Evolutionary conservation across 2,888 invertebrate species (phyloP).

Genomic region (Drosophila anomelani): DNA sequence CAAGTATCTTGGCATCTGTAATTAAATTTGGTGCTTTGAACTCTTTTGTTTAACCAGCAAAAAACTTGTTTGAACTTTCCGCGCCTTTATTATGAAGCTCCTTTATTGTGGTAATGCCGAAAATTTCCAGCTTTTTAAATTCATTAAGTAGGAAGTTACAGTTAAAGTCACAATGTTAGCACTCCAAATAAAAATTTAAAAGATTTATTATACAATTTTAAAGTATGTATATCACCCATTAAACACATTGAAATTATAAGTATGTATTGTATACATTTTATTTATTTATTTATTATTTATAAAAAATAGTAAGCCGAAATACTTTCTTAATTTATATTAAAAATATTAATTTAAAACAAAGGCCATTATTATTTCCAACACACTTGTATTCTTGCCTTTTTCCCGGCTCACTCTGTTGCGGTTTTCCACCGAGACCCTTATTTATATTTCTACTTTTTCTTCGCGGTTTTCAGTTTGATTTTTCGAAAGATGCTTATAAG

Average conservation of each 20-base stretch:
- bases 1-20: conserved; percentile 31
- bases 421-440: conserved; percentile 48
- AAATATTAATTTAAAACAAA: not conserved
- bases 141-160: conserved; percentile 3
- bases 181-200: not conserved
- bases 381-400: not conserved
- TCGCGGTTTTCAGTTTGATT: conserved; percentile 52
- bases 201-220: too few species aligned
- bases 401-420: conserved; percentile 60
- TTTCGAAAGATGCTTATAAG: conserved; percentile 45
- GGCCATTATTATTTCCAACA: not conserved
- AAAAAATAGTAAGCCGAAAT: too few species aligned
- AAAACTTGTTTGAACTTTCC: conserved; percentile 38
- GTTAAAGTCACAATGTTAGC: not conserved
- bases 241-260: too few species aligned
- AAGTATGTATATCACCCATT: too few species aligned
- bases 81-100: conserved; percentile 29
- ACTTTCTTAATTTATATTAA: not conserved
- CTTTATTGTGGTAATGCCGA: conserved; percentile 68
- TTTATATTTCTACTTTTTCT: not conserved
- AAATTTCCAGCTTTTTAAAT: not conserved
- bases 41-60: conserved; percentile 26
- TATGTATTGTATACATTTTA: too few species aligned
- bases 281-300: too few species aligned
- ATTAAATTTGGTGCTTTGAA: conserved; percentile 55